Evolutionary conservation across 2,113 vertebrate species (phyloP).

Genomic region (Ursus arctos): DNA sequence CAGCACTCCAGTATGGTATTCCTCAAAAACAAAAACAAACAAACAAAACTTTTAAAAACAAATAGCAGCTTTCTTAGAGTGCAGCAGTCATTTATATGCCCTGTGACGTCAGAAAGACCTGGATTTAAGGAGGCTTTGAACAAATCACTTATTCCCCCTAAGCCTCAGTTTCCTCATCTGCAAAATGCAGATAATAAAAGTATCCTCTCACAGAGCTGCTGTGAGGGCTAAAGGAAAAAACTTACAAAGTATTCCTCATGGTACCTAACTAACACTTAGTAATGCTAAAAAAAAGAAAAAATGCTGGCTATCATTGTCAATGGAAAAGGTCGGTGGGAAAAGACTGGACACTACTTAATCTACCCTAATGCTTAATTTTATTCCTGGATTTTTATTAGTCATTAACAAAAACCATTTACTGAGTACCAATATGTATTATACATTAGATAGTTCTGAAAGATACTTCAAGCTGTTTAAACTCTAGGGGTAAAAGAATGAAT

Average conservation of each 20-base stretch:
- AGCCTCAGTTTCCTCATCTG: slow-evolving; percentile 53
- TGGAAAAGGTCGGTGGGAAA: slow-evolving; percentile 66
- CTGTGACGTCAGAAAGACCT: slow-evolving; percentile 23
- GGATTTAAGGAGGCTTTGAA: slow-evolving; percentile 26
- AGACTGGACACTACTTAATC: slow-evolving; percentile 38
- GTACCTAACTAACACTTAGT: slow-evolving; percentile 45
- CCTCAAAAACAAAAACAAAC: slow-evolving; percentile 32
- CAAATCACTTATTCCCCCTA: slow-evolving; percentile 45
- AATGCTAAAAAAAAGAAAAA: slow-evolving; percentile 69
- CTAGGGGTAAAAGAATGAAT: slow-evolving; percentile 40
- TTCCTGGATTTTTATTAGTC: slow-evolving; percentile 59
- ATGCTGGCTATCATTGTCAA: slow-evolving; percentile 49
- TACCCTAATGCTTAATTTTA: slow-evolving; percentile 61
- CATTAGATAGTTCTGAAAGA: slow-evolving; percentile 48
- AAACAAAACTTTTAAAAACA: slow-evolving; percentile 31
- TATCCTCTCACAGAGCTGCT: slow-evolving; percentile 62
- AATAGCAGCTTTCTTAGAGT: slow-evolving; percentile 50
- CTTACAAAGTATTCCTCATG: slow-evolving; percentile 28
- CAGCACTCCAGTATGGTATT: background rate
- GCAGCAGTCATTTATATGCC: background rate
- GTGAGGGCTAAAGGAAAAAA: slow-evolving; percentile 22
- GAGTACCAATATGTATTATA: slow-evolving; percentile 50
- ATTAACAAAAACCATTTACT: slow-evolving; percentile 66
- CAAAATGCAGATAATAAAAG: slow-evolving; percentile 16
- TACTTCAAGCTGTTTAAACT: slow-evolving; percentile 34